Conservation (phyloP, 2,888 invertebrate species). For the Torymus tubicola region DNA sequence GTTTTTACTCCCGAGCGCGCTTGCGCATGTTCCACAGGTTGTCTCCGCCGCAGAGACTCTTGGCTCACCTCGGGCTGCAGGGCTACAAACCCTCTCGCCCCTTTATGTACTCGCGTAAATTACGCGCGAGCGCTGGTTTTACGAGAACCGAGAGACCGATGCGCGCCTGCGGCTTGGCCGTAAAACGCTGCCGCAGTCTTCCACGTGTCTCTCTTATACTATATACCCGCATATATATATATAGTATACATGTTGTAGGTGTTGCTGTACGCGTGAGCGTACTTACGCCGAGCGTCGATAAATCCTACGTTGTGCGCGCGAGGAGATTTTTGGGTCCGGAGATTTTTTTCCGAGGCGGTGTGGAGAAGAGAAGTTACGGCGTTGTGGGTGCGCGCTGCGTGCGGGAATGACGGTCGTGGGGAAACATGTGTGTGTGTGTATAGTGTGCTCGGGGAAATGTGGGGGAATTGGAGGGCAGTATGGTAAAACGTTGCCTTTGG, state of each 20-base stretch:
- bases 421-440: no score
- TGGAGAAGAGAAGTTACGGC: no score
- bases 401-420: no score
- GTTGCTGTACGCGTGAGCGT: neutral
- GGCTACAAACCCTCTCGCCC: neutral
- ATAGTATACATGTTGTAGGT: neutral
- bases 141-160: conserved; percentile 21
- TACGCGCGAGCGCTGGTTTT: conserved; percentile 15
- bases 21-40: conserved; percentile 27
- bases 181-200: neutral
- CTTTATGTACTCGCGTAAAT: conserved; percentile 27
- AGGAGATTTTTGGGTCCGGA: no score
- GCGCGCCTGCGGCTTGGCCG: neutral
- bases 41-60: neutral
- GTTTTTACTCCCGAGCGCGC: neutral
- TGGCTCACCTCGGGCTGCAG: no score
- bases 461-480: no score
- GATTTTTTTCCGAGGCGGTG: no score
- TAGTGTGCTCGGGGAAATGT: no score
- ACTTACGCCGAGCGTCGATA: no score
- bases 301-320: no score
- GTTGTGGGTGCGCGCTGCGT: no score
- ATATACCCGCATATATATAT: neutral
- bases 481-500: no score
- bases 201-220: neutral